Evolutionary conservation across 2,113 vertebrate genomes (phyloP).

Genomic region (Leptodactylus fuscus): DNA sequence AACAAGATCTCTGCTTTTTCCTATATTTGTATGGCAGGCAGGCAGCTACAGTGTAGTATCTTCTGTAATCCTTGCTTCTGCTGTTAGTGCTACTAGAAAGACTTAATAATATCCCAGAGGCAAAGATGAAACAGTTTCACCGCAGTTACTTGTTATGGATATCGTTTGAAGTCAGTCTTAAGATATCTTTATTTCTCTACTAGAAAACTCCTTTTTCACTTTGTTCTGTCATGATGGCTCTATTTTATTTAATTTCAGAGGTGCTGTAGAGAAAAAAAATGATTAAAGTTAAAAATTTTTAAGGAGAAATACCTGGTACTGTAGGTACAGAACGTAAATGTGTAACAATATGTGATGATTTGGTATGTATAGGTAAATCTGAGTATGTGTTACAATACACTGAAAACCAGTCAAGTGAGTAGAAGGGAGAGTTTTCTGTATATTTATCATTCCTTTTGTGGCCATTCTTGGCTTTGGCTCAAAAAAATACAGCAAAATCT

Average conservation of each 20-base stretch:
- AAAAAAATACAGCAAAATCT: no score
- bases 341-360: not conserved
- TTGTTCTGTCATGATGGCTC: slow-evolving; percentile 76
- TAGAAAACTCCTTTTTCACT: slow-evolving; percentile 74
- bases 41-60: slow-evolving; percentile 80
- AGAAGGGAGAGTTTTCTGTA: no score
- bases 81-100: slow-evolving; percentile 90
- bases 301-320: not conserved
- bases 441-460: no score
- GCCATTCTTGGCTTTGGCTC: no score
- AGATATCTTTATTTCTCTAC: slow-evolving; percentile 98
- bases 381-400: not conserved
- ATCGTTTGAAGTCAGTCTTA: slow-evolving; percentile 95
- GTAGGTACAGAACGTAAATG: not conserved
- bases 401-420: no score
- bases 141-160: slow-evolving; percentile 90
- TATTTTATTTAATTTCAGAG: slow-evolving; percentile 72
- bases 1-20: slow-evolving; percentile 75
- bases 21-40: slow-evolving; percentile 81
- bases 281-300: slow-evolving; percentile 34
- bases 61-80: slow-evolving; percentile 86
- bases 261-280: slow-evolving; percentile 26
- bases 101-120: slow-evolving; percentile 98
- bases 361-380: not conserved
- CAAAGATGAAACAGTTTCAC: slow-evolving; percentile 95